phyloP scores from a whole-genome alignment of 1,140 invertebrate genomes.

The Penaeus vannamei region DNA sequence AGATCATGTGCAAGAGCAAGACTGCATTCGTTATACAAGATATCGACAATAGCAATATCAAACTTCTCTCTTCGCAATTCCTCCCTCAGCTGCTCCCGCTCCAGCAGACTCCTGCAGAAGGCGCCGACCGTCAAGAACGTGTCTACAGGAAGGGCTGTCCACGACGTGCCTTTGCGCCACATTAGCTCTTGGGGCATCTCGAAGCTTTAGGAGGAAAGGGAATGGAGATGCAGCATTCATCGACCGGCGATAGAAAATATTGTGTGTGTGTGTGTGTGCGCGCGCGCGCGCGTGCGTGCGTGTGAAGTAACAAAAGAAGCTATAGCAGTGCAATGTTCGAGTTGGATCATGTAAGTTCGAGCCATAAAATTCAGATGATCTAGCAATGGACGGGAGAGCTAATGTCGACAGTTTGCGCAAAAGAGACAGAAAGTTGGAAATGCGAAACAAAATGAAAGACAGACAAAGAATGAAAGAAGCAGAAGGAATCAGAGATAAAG shows the following conservation, averaged over 20 bases:
- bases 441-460: too few relatives aligned
- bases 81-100: slow-evolving; percentile 20
- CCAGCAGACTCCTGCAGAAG: slow-evolving; percentile 60
- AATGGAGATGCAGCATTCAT: background rate
- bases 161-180: slow-evolving; percentile 45
- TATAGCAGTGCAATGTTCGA: too few relatives aligned
- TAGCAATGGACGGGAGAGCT: too few relatives aligned
- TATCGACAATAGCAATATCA: slow-evolving; percentile 65
- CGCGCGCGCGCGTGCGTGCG: too few relatives aligned
- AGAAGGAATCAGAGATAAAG: too few relatives aligned
- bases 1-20: slow-evolving; percentile 66
- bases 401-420: too few relatives aligned
- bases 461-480: too few relatives aligned
- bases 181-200: slow-evolving; percentile 55
- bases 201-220: slow-evolving; percentile 1
- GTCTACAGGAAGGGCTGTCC: slow-evolving; percentile 53
- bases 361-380: too few relatives aligned
- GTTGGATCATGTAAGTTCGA: too few relatives aligned
- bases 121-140: slow-evolving; percentile 52
- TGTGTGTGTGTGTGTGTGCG: too few relatives aligned
- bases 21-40: slow-evolving; percentile 68
- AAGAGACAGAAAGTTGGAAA: too few relatives aligned
- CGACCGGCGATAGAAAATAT: background rate
- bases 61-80: slow-evolving; percentile 35
- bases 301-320: too few relatives aligned